A percentile compares a stretch with the other conserved stretches of the same genome.
Evolutionary conservation across 2,797 vertebrate genomes (phyloP).

Genomic region (Argya squamiceps): DNA sequence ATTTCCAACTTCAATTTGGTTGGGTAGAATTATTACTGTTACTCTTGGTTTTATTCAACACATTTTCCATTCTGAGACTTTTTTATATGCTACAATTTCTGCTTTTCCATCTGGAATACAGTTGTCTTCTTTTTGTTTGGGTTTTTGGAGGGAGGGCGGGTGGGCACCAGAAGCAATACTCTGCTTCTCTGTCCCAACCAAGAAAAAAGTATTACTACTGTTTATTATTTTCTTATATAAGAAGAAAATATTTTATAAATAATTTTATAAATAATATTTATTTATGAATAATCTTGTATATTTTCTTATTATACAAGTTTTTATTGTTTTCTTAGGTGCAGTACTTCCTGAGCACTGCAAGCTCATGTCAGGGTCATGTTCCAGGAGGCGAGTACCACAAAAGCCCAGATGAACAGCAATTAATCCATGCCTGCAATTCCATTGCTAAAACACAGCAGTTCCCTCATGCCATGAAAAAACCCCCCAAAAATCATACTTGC

Average conservation of each 20-base stretch:
- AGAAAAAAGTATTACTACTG: not conserved
- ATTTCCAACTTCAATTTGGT: not conserved
- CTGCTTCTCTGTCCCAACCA: not conserved
- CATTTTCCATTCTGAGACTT: not conserved
- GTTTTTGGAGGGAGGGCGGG: fast-evolving
- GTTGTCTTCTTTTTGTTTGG: not conserved
- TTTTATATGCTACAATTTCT: not conserved
- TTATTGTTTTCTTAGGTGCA: not conserved
- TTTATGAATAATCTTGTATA: too few species aligned
- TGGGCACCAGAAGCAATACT: not conserved
- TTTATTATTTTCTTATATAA: not conserved
- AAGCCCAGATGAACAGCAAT: not conserved
- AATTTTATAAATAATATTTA: too few species aligned
- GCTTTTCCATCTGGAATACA: not conserved
- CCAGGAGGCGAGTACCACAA: not conserved
- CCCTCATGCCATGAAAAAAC: not conserved
- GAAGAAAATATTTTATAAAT: too few species aligned
- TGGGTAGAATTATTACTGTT: not conserved
- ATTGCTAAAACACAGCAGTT: not conserved
- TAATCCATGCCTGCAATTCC: not conserved
- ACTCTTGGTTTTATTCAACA: not conserved
- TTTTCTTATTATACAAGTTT: too few species aligned
- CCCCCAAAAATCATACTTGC: fast-evolving
- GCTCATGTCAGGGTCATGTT: not conserved
- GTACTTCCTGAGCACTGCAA: not conserved